These are phyloP conservation scores for Drosophila grimshawi DNA, from an alignment of 1,140 invertebrate genomes.

Conservation along the genomic window DNA sequence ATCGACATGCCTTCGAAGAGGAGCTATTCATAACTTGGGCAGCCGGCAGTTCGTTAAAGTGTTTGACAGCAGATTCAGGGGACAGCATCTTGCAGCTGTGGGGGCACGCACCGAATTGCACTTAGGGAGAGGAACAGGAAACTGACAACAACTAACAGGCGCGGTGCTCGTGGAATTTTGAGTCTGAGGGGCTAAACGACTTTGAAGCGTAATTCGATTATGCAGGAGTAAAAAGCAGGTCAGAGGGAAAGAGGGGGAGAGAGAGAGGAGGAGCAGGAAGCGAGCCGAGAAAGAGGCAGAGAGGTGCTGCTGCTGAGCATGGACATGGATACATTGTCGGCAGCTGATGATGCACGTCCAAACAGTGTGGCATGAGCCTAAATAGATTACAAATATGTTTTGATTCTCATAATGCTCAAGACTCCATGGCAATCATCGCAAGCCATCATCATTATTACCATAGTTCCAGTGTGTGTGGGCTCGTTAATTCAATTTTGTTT, in stretches of 20 bases:
- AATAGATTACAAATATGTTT: slow-evolving; percentile 73
- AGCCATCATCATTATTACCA: neutral
- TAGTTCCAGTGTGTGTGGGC: neutral
- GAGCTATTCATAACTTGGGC: neutral
- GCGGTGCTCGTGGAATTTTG: neutral
- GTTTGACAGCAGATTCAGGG: slow-evolving; percentile 7
- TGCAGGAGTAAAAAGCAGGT: slow-evolving; percentile 3
- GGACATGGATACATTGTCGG: neutral
- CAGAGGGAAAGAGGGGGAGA: neutral
- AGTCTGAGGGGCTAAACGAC: slow-evolving; percentile 15
- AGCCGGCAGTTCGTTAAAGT: slow-evolving; percentile 22
- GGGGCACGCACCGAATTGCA: slow-evolving; percentile 36
- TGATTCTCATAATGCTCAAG: slow-evolving; percentile 43
- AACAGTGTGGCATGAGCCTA: slow-evolving; percentile 41
- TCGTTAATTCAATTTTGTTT: slow-evolving; percentile 55
- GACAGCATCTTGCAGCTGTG: slow-evolving; percentile 19
- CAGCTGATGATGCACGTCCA: slow-evolving; percentile 60
- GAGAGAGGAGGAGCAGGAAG: neutral
- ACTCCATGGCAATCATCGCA: neutral
- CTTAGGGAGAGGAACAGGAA: slow-evolving; percentile 15
- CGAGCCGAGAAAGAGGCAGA: too few relatives aligned
- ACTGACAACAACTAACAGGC: slow-evolving; percentile 1
- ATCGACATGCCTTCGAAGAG: neutral
- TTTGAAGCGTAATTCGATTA: slow-evolving; percentile 61
- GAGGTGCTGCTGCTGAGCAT: too few relatives aligned